These are phyloP conservation scores for Eurytoma adleriae DNA, from an alignment of 2,888 invertebrate genomes.

Conservation along the genomic window DNA sequence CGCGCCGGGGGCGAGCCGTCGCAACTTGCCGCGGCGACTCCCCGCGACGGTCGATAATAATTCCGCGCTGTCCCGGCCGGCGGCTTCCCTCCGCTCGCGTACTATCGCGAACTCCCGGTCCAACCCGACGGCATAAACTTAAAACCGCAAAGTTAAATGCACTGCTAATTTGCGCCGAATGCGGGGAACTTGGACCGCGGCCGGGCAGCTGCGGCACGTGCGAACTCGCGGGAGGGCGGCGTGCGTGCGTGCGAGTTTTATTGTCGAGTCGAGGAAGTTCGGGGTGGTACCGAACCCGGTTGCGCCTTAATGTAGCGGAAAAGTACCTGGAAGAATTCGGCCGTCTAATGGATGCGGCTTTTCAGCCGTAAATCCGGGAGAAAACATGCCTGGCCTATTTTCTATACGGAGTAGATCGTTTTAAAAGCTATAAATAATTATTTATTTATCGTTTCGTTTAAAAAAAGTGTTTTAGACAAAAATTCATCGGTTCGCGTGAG, in stretches of 20 bases:
- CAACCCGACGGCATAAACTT: conserved; percentile 60
- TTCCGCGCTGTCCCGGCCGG: conserved; percentile 40
- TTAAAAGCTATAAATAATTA: too few relatives aligned
- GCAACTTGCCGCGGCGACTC: not conserved
- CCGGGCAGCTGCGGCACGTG: conserved; percentile 8
- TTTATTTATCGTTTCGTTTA: too few relatives aligned
- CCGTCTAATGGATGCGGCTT: not conserved
- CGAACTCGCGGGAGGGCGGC: not conserved
- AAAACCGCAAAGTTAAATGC: conserved; percentile 64
- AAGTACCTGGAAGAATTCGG: not conserved
- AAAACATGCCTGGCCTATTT: too few relatives aligned
- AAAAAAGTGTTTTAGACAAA: too few relatives aligned
- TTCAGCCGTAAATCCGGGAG: not conserved
- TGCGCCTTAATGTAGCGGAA: not conserved
- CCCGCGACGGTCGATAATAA: conserved; percentile 60
- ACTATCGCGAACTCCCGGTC: too few relatives aligned
- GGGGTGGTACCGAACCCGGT: not conserved
- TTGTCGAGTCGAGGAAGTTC: not conserved
- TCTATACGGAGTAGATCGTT: too few relatives aligned
- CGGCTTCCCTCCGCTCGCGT: conserved; percentile 31
- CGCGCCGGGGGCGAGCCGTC: not conserved
- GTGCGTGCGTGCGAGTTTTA: conserved; percentile 18
- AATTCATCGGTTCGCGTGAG: too few relatives aligned
- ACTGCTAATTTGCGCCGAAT: conserved; percentile 61
- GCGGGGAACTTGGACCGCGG: conserved; percentile 58